Evolutionary conservation across 2,113 vertebrate species (phyloP).

Genomic region (Phalacrocorax pelagicus): DNA sequence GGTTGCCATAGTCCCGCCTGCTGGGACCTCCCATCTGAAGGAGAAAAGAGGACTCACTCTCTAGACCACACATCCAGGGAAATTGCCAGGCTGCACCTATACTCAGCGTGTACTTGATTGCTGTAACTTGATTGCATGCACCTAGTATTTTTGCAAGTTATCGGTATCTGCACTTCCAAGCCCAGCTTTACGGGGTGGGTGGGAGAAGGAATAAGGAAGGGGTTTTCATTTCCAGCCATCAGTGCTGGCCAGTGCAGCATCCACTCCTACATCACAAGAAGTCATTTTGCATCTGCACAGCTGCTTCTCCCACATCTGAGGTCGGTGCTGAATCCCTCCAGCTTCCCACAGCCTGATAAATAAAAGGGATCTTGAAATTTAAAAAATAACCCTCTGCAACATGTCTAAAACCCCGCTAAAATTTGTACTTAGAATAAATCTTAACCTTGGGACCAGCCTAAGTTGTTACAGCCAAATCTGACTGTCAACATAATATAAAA

Average conservation of each 20-base stretch:
- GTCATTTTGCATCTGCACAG: neutral
- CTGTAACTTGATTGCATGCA: neutral
- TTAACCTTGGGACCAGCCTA: neutral
- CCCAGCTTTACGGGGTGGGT: neutral
- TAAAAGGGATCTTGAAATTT: neutral
- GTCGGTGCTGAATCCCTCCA: neutral
- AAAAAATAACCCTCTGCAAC: neutral
- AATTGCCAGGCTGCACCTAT: neutral
- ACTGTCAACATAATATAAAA: neutral
- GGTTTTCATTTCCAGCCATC: neutral
- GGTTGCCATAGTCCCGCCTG: neutral
- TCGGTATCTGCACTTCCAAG: neutral
- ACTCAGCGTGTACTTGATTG: no score
- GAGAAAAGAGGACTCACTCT: neutral
- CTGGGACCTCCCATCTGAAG: accelerated
- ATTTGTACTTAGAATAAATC: neutral
- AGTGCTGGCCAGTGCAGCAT: neutral
- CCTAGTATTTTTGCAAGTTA: neutral
- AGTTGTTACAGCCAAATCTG: neutral
- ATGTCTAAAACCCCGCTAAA: neutral
- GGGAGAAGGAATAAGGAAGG: neutral
- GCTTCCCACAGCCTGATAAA: neutral
- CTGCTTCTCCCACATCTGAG: neutral
- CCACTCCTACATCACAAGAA: neutral
- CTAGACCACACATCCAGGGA: neutral